These are phyloP conservation scores for Dascyllus trimaculatus DNA, from an alignment of 2,113 vertebrate species.

Conservation along the genomic window DNA sequence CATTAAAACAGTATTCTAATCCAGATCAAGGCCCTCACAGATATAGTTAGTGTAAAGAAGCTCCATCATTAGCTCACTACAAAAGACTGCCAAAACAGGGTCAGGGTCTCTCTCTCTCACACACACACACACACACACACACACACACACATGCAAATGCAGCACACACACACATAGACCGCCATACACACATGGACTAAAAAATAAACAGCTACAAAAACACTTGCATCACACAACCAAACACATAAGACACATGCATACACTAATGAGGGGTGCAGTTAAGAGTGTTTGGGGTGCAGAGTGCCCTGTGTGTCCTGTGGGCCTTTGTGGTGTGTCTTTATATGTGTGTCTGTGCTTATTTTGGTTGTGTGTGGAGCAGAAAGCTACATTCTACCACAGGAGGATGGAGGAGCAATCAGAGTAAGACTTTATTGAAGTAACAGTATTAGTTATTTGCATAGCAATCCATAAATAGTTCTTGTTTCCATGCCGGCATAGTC, in stretches of 20 bases:
- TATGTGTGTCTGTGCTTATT: conserved; percentile 19
- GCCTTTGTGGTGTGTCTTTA: conserved; percentile 1
- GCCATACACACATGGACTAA: conserved; percentile 31
- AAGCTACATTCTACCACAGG: background rate
- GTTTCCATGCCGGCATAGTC: background rate
- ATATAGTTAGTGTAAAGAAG: conserved; percentile 72
- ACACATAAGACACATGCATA: conserved; percentile 37
- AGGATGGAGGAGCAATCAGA: background rate
- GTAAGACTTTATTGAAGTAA: background rate
- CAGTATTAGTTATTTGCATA: background rate
- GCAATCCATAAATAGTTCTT: background rate
- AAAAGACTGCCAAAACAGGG: conserved; percentile 79
- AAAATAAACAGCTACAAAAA: conserved; percentile 59
- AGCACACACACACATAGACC: background rate
- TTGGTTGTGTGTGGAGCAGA: background rate
- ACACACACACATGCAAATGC: background rate
- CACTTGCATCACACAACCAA: conserved; percentile 34
- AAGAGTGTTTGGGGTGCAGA: conserved; percentile 29
- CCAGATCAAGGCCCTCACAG: conserved; percentile 83
- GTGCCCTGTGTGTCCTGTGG: conserved; percentile 42
- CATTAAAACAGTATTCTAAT: conserved; percentile 75
- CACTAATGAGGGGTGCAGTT: conserved; percentile 70
- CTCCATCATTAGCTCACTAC: conserved; percentile 83
- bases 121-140: conserved; percentile 18
- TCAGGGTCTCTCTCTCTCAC: conserved; percentile 59